These are phyloP conservation scores for Sceloporus tristichus DNA, from an alignment of 2,113 vertebrate species.

Conservation along the genomic window DNA sequence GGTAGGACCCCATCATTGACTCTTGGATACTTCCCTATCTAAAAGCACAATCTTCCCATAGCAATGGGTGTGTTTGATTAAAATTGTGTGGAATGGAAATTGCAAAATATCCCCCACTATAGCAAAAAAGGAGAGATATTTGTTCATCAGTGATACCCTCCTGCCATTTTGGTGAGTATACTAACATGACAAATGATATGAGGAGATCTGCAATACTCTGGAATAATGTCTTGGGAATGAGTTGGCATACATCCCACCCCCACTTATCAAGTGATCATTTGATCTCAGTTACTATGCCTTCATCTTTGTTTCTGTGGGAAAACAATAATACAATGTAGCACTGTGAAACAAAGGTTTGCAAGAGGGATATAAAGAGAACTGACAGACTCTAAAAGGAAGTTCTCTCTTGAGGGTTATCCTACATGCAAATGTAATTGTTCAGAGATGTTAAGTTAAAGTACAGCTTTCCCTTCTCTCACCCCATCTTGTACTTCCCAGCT, in stretches of 20 bases:
- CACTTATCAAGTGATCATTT: not conserved
- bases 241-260: not conserved
- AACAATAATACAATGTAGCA: not conserved
- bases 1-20: too few relatives aligned
- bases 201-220: too few relatives aligned
- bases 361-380: constrained; percentile 20
- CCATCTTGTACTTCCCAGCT: not conserved
- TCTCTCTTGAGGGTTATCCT: constrained; percentile 16
- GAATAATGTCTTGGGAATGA: too few relatives aligned
- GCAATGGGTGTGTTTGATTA: too few relatives aligned
- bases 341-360: constrained; percentile 10
- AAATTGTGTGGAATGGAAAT: too few relatives aligned
- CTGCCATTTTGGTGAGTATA: too few relatives aligned
- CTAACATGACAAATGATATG: too few relatives aligned
- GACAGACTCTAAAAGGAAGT: not conserved
- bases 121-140: too few relatives aligned
- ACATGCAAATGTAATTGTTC: constrained; percentile 19
- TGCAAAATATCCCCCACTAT: too few relatives aligned
- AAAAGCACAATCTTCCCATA: too few relatives aligned
- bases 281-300: not conserved
- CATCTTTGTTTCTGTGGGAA: not conserved
- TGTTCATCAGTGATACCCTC: not conserved
- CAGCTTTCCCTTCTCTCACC: not conserved
- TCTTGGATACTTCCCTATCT: too few relatives aligned
- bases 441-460: constrained; percentile 34